Evolutionary conservation across 1,140 invertebrate species (phyloP), one percentile per base, ranked within the genome.

Genomic region (Uloborus diversus): DNA sequence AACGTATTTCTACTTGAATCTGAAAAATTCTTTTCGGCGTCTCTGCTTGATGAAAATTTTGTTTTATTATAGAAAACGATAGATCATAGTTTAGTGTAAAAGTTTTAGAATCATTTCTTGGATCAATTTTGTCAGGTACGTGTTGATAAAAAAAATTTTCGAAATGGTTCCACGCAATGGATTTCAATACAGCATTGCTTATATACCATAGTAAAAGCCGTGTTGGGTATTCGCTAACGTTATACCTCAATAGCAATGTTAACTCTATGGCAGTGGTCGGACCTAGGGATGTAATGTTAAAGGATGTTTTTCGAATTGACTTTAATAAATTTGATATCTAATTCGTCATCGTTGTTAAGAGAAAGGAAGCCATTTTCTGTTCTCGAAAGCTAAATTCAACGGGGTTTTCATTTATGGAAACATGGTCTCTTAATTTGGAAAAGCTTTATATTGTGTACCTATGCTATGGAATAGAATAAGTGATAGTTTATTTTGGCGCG

Each of bases 351-450:
- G 49, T 79, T 69, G 64, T 79, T 59, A 57, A 59, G 33, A 28
- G 76, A 47, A 49, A 68, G 76, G 62, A 56, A 69, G 76, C 76
- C 76, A 79, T 79, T 80, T 80, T 71, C 37, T 71, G 57, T 42
- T 49, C 56, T 80, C 79, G 32, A 80, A 68, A 49, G 37, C 66
- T 37, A 56, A 80, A 80, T 80, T 71, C 68, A 71, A 80, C 79
- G 79, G 79, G 79, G 79, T 70, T 80, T 80, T 80, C 79, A 80
- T 47, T 80, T 51, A 80, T 80, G 65, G 42, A 80, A 71, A 80
- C 79, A 70, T 71, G 79, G 79, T 70, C 65, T 68, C 20, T 66
- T n/a, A 25, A 14, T 13, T 4, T 66, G 42, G 7, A 14, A 11
- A 42, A 28, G 11, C 37, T 17, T 66, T 66, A 47, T 47, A 47